Percentiles rank a stretch among this genome's conserved stretches.
Conservation (phyloP, 2,113 vertebrate species). For the Anhinga rufa region DNA sequence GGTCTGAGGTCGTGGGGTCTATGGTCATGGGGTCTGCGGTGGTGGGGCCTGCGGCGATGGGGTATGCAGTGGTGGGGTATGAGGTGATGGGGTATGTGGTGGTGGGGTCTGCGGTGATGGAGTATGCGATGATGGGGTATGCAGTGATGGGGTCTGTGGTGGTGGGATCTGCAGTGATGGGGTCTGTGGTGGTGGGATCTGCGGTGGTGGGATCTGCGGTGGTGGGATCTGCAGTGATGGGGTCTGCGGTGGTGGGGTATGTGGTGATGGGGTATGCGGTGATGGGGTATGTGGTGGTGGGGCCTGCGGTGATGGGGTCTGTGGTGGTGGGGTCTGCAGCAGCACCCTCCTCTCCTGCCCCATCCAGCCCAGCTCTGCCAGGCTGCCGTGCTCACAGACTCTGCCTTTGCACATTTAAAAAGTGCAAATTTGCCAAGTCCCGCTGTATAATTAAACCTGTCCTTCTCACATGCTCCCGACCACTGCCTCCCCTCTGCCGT, state of each 20-base stretch:
- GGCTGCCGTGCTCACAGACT: accelerated
- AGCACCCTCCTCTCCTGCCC: neutral
- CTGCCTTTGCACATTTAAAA: accelerated
- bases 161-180: neutral
- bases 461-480: accelerated
- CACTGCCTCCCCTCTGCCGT: accelerated
- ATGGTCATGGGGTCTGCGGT: accelerated
- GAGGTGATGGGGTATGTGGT: neutral
- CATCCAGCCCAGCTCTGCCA: neutral
- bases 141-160: accelerated
- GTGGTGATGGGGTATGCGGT: accelerated
- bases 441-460: neutral
- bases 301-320: neutral
- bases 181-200: neutral
- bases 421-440: neutral
- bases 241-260: neutral
- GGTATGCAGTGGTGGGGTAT: neutral
- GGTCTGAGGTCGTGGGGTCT: no score
- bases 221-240: neutral
- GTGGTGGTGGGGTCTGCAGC: neutral
- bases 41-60: neutral
- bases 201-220: neutral
- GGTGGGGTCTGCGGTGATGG: neutral
- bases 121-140: neutral
- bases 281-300: accelerated